Evolutionary conservation across 1,140 invertebrate genomes (phyloP), one percentile per base, ranked within the genome.

Genomic region (Anoplolepis gracilipes): DNA sequence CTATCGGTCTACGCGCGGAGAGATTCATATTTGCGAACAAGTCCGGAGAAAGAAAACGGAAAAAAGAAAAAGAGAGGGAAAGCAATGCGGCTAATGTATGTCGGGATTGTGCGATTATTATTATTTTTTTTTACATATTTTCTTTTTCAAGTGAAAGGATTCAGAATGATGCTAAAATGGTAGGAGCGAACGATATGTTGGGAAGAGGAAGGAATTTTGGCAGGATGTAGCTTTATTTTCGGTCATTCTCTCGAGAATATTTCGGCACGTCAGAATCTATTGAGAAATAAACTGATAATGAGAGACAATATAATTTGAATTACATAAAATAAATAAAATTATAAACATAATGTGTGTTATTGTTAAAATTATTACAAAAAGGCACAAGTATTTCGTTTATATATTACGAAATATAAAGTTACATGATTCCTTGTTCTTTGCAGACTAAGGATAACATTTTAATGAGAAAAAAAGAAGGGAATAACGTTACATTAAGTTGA

Each of bases 401-500:
- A 16, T n/a, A 55, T 19, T 55, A 55, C 6, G 8, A 57, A 22
- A 6, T n/a, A n/a, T n/a, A n/a, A 22, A 57, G 2, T 57, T 22
- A 57, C 8, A 10, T 3, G 53, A 57, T 7, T 57, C 8, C n/a
- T 57, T 22, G 53, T 28, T 25, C 1, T 28, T 59, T 59, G 11
- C 22, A 59, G 22, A 28, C 10, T 13, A 10, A 6, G 22, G 53
- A 6, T 22, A 16, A 22, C 6, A 25, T 59, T 25, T 59, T 8
- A 11, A 22, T 59, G 33, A 70, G 46, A n/a, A 53, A 22, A 19
- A 30, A 13, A 16, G 13, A 7, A 55, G 69, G 8, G 49, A 72
- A 55, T 42, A 28, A 55, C 5, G 49, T n/a, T 55, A 57, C 69
- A 22, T 73, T 73, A 73, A 55, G 49, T 30, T 22, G 42, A 73